Percentiles rank a stretch among this genome's conserved stretches.
phyloP scores from a whole-genome alignment of 2,888 invertebrate species.

The Omphaloscelis lunosa region DNA sequence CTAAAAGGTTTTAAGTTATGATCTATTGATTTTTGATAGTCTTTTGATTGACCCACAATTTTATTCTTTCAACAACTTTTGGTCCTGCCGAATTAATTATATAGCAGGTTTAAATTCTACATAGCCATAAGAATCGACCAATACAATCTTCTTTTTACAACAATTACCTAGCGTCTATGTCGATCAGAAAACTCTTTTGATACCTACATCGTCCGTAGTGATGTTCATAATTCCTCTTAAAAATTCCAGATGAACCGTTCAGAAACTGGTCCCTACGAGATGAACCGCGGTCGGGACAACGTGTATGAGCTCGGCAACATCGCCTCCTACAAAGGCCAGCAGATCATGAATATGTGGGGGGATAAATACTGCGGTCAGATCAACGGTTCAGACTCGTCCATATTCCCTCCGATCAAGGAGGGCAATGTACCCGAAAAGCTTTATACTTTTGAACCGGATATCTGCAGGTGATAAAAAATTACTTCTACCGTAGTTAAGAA shows the following conservation, averaged over 20 bases:
- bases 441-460: conserved; percentile 89
- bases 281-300: conserved; percentile 89
- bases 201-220: not conserved
- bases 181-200: not conserved
- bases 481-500: too few species aligned
- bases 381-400: conserved; percentile 90
- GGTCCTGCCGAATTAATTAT: not conserved
- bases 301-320: conserved; percentile 87
- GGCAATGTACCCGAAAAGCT: conserved; percentile 78
- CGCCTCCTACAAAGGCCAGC: conserved; percentile 83
- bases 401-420: conserved; percentile 88
- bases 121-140: not conserved
- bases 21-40: too few species aligned
- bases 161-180: not conserved
- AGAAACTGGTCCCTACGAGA: conserved; percentile 89
- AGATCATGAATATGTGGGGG: conserved; percentile 79
- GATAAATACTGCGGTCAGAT: conserved; percentile 88
- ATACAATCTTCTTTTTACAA: not conserved
- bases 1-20: not conserved
- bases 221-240: not conserved
- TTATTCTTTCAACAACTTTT: not conserved
- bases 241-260: conserved; percentile 88
- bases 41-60: not conserved
- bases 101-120: not conserved
- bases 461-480: conserved; percentile 85